A percentile compares a stretch with the other conserved stretches of the same genome.
Conservation (phyloP, 1,140 invertebrate genomes). For the Tachypleus tridentatus region DNA sequence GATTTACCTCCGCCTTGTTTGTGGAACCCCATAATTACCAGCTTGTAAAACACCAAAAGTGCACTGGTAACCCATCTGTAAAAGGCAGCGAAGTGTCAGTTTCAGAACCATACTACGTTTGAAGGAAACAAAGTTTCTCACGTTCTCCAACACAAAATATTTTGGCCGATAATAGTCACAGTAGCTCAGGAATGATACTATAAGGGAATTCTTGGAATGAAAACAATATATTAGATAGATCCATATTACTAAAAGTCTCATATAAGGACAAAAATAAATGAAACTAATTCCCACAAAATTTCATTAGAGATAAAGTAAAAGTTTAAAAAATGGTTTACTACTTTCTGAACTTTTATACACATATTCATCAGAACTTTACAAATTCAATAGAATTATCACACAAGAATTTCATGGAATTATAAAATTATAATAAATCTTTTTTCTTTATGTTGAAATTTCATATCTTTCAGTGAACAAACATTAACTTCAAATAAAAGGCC, state of each 20-base stretch:
- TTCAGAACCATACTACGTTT: conserved; percentile 71
- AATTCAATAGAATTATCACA: too few species aligned
- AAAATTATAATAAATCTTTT: too few species aligned
- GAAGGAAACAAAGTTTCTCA: conserved; percentile 69
- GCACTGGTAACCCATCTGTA: conserved; percentile 79
- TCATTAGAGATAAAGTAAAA: too few species aligned
- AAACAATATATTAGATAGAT: neutral
- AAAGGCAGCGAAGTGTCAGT: conserved; percentile 57
- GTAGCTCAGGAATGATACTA: conserved; percentile 70
- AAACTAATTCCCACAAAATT: neutral
- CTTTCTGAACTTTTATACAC: too few species aligned
- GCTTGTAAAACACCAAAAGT: conserved; percentile 76
- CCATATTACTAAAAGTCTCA: neutral
- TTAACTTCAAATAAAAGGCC: too few species aligned
- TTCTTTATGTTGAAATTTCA: too few species aligned
- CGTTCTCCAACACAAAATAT: conserved; percentile 77
- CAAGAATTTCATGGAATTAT: too few species aligned
- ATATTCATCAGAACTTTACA: too few species aligned
- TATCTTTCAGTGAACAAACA: too few species aligned
- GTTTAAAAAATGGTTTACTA: too few species aligned
- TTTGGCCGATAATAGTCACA: conserved; percentile 76
- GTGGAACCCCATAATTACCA: conserved; percentile 72
- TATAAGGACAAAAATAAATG: conserved; percentile 5
- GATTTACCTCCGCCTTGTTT: conserved; percentile 54
- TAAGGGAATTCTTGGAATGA: conserved; percentile 56